Conservation (phyloP, 1,140 invertebrate species). For the Triops longicaudatus region DNA sequence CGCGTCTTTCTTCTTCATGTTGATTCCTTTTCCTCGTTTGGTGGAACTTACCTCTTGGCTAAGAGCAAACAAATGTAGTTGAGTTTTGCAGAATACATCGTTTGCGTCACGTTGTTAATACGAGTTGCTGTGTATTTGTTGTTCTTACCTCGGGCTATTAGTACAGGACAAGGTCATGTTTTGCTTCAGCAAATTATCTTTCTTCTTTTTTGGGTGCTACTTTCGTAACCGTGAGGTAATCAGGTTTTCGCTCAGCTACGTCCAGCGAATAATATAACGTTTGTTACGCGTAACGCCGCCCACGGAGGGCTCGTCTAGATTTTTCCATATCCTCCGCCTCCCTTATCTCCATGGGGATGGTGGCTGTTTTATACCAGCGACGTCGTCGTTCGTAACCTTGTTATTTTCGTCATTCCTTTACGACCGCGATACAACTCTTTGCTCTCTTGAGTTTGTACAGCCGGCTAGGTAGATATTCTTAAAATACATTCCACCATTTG, state of each 20-base stretch:
- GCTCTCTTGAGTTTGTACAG: background rate
- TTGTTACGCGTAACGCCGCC: background rate
- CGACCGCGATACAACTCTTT: background rate
- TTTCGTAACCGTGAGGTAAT: background rate
- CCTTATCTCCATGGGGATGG: slow-evolving; percentile 8
- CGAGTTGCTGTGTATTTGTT: background rate
- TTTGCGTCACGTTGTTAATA: background rate
- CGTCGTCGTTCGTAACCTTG: slow-evolving; percentile 15
- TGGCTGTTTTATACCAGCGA: background rate
- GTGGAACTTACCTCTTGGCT: background rate
- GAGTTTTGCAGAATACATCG: background rate
- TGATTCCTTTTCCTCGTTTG: background rate
- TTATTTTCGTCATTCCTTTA: slow-evolving; percentile 14
- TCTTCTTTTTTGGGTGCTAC: background rate
- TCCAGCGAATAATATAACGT: background rate
- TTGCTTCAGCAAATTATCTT: background rate
- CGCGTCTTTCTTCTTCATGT: background rate
- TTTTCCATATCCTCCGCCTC: background rate
- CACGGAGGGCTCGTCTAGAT: background rate
- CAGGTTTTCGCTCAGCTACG: background rate
- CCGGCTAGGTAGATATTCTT: background rate
- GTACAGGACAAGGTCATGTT: background rate
- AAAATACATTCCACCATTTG: background rate
- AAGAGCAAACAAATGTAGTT: background rate
- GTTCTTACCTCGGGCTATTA: background rate